Evolutionary conservation across 2,888 invertebrate genomes (phyloP).

Genomic region (Eretmocerus hayati): DNA sequence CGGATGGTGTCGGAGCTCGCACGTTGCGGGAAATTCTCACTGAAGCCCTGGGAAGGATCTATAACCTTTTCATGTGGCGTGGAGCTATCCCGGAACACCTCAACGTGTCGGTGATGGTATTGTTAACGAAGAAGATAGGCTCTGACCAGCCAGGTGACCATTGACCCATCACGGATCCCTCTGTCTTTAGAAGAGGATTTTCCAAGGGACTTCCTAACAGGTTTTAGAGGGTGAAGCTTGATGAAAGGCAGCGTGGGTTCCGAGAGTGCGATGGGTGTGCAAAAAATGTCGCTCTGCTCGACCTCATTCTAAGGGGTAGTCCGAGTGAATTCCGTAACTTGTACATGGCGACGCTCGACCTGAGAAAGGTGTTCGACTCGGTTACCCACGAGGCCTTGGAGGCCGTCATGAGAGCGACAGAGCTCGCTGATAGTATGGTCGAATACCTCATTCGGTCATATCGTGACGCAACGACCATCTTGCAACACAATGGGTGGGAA

Average conservation of each 20-base stretch:
- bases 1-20: background rate
- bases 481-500: constrained; percentile 7
- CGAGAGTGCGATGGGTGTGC: background rate
- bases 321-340: background rate
- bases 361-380: constrained; percentile 21
- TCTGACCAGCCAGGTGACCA: background rate
- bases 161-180: constrained; percentile 1
- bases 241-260: constrained; percentile 2
- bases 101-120: background rate
- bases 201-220: background rate
- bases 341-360: constrained; percentile 17
- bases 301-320: background rate
- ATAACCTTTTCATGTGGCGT: background rate
- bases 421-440: constrained; percentile 6
- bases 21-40: background rate
- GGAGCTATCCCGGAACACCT: background rate
- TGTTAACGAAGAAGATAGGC: constrained; percentile 2
- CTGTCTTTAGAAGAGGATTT: background rate
- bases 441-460: constrained; percentile 17
- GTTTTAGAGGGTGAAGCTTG: background rate
- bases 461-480: constrained; percentile 29
- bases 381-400: constrained; percentile 14
- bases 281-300: background rate
- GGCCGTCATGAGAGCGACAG: constrained; percentile 1
- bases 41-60: background rate